Conservation (phyloP, 1,140 invertebrate genomes). For the Philopotamus ludificatus region DNA sequence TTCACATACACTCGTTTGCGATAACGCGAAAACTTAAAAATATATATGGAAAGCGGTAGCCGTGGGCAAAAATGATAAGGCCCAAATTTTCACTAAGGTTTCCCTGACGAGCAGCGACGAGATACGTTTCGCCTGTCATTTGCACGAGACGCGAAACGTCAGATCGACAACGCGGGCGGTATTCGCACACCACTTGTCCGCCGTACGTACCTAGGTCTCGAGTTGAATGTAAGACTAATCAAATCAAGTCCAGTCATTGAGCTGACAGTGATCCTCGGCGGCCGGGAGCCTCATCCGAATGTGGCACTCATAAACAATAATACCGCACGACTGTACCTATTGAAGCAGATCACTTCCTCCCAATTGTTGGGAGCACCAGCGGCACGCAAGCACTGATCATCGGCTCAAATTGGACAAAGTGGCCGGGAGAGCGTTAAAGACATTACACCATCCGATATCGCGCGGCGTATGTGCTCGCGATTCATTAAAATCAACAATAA, state of each 20-base stretch:
- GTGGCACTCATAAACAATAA: conserved; percentile 26
- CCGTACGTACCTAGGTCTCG: conserved; percentile 30
- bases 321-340: conserved; percentile 15
- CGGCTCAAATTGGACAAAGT: background rate
- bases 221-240: conserved; percentile 39
- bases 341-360: conserved; percentile 34
- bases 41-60: too few species aligned
- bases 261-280: background rate
- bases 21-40: too few species aligned
- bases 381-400: background rate
- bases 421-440: too few species aligned
- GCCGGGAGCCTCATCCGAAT: conserved; percentile 18
- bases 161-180: background rate
- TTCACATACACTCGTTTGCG: too few species aligned
- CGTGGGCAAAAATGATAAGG: too few species aligned
- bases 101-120: too few species aligned
- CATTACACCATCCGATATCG: too few species aligned
- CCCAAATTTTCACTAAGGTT: too few species aligned
- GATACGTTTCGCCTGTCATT: too few species aligned
- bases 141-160: background rate
- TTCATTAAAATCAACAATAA: too few species aligned
- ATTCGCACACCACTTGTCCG: background rate
- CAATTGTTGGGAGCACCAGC: conserved; percentile 21
- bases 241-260: conserved; percentile 35
- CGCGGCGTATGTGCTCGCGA: too few species aligned